Base-by-base conservation (phyloP, 2,888 invertebrate genomes). In the Platycheirus albimanus region DNA sequence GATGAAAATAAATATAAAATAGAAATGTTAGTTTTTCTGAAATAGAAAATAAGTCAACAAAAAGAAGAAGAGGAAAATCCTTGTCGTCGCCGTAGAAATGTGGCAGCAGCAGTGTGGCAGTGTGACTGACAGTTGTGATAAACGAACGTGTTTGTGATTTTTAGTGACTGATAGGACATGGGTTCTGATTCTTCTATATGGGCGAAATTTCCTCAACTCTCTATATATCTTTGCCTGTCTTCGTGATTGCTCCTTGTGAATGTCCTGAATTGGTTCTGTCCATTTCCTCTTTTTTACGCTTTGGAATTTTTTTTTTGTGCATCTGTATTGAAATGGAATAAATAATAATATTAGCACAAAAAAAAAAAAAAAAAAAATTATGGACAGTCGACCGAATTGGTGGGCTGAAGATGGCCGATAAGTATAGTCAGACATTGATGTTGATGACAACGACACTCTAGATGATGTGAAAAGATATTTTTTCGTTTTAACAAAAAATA, bases 131-230 rank as follows among this genome's bases (percentile, higher is more conserved):
- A 81, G 71, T 77, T 52, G 63, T 61, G 77, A 64, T 77, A 81
- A 81, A 71, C 77, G 76, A 72, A 76, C 76, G 81, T 81, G 81
- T 71, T 71, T 81, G 71, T 63, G 81, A 81, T 81, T 77, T 72
- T 63, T 67, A 72, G 54, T 81, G 81, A 81, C 71, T 81, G 81
- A 81, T 81, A 81, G 81, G 77, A 81, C 64, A 71, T 54, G 69
- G 7, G 30, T 8, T 33, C 8, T 33, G 30, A 33, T 33, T 51
- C 38, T 30, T 43, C 38, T 30, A 28, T 49, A 63, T 70, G 75
- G 47, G 63, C 49, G 56, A 36, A 33, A 51, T 24, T 20, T 38
- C 45, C 30, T 43, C 45, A 2, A 38, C 15, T n/a, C 41, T 13
- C 41, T 5, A n/a, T 13, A 6, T 15, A 8, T 17, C 17, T n/a